Conservation (phyloP, 2,113 vertebrate species). For the Mormyrus iriodes region DNA sequence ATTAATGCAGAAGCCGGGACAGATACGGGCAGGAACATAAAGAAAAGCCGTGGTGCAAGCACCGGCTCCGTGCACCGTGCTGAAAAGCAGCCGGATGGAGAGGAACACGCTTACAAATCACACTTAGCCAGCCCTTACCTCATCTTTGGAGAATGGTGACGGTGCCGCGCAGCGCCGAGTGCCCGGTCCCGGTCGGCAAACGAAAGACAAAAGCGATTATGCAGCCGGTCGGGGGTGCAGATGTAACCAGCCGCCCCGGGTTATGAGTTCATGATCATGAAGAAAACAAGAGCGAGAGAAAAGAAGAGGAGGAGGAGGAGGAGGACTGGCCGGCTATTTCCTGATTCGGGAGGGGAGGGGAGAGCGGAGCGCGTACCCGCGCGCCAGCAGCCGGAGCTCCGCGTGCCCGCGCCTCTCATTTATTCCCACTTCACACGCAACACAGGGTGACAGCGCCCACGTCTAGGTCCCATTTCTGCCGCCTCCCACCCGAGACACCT, state of each 20-base stretch:
- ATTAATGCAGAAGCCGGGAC: background rate
- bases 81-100: background rate
- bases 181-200: background rate
- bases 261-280: background rate
- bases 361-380: background rate
- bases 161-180: background rate
- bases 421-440: background rate
- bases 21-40: background rate
- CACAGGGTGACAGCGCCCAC: background rate
- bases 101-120: background rate
- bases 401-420: background rate
- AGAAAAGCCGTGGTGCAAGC: background rate
- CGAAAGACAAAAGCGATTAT: background rate
- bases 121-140: constrained; percentile 18
- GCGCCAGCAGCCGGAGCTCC: background rate
- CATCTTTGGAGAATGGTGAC: constrained; percentile 14
- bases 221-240: background rate
- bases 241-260: constrained; percentile 7
- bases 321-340: background rate
- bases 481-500: background rate
- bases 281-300: background rate
- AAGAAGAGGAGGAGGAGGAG: background rate
- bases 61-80: background rate
- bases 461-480: background rate
- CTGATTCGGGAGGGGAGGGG: background rate